Conservation (phyloP, 2,113 vertebrate species). For the human region DNA sequence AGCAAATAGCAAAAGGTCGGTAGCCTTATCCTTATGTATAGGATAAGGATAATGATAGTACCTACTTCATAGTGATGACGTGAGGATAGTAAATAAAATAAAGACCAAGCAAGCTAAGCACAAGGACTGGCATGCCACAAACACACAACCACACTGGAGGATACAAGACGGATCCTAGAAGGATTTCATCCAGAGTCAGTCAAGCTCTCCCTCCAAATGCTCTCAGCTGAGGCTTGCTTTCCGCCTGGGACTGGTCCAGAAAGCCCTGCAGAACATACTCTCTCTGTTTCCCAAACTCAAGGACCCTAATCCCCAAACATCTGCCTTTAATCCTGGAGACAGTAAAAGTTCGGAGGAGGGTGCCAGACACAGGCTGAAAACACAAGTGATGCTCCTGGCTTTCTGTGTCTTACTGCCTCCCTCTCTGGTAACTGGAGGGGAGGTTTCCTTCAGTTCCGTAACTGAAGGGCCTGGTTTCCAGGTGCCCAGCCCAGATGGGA, state of each 20-base stretch:
- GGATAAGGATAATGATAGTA: neutral
- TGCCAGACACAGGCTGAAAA: neutral
- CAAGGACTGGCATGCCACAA: neutral
- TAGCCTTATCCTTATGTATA: neutral
- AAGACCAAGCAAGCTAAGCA: neutral
- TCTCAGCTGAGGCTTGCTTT: conserved; percentile 37
- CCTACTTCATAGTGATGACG: neutral
- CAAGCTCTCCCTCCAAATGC: neutral
- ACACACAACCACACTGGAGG: neutral
- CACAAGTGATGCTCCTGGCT: neutral
- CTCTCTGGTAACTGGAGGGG: neutral
- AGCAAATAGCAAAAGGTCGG: neutral
- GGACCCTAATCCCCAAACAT: neutral
- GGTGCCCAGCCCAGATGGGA: neutral
- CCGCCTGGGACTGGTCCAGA: conserved; percentile 3
- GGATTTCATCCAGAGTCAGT: neutral
- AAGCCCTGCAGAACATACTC: conserved; percentile 28
- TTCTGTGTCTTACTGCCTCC: neutral
- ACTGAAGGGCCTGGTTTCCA: neutral
- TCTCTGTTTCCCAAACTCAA: conserved; percentile 7
- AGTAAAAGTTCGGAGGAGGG: neutral
- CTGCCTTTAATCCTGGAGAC: conserved; percentile 35
- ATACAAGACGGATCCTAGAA: neutral
- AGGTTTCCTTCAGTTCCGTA: neutral
- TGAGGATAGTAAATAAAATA: neutral